Conservation (phyloP, 2,888 invertebrate species). For the Drosophila melanosoma region DNA sequence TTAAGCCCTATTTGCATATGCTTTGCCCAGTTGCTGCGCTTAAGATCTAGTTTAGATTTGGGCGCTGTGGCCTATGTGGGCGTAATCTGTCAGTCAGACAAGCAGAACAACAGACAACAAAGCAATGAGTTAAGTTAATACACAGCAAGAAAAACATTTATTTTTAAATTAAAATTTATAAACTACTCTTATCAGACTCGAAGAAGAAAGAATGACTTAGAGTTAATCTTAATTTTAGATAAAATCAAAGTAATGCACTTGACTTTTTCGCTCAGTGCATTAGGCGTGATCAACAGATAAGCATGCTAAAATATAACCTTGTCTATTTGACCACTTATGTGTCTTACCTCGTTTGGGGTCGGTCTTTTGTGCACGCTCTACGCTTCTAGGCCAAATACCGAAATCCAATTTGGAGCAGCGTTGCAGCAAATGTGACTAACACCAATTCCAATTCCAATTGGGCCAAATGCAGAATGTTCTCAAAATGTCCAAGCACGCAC, state of each 20-base stretch:
- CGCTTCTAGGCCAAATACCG: conserved; percentile 56
- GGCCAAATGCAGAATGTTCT: conserved; percentile 74
- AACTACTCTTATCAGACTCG: background rate
- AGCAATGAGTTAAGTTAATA: conserved; percentile 42
- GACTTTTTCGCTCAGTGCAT: background rate
- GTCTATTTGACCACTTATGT: conserved; percentile 30
- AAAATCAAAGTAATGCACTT: background rate
- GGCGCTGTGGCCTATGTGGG: conserved; percentile 32
- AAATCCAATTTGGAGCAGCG: conserved; percentile 69
- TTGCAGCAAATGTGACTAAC: conserved; percentile 66
- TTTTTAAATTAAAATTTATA: background rate
- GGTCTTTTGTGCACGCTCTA: conserved; percentile 7
- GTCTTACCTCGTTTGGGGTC: conserved; percentile 54
- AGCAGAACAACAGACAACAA: conserved; percentile 16
- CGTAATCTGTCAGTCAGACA: conserved; percentile 29
- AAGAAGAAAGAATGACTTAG: background rate
- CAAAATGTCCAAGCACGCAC: conserved; percentile 59
- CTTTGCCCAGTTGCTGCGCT: conserved; percentile 12
- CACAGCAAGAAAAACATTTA: background rate
- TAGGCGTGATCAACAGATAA: conserved; percentile 8
- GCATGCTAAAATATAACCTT: conserved; percentile 1
- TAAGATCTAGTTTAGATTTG: conserved; percentile 42
- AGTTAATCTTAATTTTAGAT: background rate
- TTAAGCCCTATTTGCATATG: conserved; percentile 64
- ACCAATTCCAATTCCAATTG: conserved; percentile 80